Base-by-base conservation (phyloP, 1,140 invertebrate species). In the Sesamia nonagrioides region DNA sequence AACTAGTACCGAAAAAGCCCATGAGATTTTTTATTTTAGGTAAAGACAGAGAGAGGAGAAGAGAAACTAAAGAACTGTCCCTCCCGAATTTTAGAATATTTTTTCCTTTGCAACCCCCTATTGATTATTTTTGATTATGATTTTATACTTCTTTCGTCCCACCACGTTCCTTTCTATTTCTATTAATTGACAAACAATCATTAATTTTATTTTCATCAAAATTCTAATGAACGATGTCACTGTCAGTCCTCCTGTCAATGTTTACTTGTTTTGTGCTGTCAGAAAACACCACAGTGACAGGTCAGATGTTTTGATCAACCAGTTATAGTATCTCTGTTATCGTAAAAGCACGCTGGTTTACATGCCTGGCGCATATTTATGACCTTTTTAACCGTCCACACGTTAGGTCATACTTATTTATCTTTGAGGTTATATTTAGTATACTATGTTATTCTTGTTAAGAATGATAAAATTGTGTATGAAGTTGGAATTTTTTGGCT, bases 241-340 rank as follows among this genome's bases (percentile, higher is more conserved):
- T 66, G 42, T 42, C 37, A 11, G 37, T 66, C 15, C 37, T 21
- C 21, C n/a, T 69, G 66, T 50, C 66, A 50, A 42, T 21, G 5
- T 54, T 6, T 54, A n/a, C 6, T n/a, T 33, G 17, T 56, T 40
- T 45, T 37, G 17, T n/a, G 9, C 18, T 17, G 54, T 52, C 68
- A 37, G n/a, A 50, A 7, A 18, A 61, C 35, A 69, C 13, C 9
- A 60, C 35, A 40, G 54, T 11, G 52, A 60, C 54, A 60, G 71
- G 71, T 74, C 71, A 74, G 21, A 74, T 21, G 52, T 74, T 74
- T 60, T 35, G 40, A 74, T 74, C 52, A 40, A 58, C 35, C 54
- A 54, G 6, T 13, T 27, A 17, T 37, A 71, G 48, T 71, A 52
- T 37, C 27, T 9, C 63, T 18, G 18, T 71, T 48, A 68, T 52